Evolutionary conservation across 2,113 vertebrate species (phyloP).

Genomic region (Drymodes brunneopygia): DNA sequence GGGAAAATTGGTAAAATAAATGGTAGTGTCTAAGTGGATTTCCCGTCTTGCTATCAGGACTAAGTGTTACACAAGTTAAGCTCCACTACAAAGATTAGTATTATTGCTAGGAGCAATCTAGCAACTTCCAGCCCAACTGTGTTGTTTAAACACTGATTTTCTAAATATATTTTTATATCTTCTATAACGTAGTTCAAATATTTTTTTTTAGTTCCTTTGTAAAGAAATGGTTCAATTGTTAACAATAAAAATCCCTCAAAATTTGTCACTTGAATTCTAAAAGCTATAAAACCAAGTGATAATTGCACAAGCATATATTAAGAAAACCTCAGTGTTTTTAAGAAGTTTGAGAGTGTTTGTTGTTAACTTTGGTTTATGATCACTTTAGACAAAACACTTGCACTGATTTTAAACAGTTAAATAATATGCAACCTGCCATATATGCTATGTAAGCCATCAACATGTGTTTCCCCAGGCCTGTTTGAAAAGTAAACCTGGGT

Average conservation of each 20-base stretch:
- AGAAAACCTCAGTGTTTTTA: background rate
- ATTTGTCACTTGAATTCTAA: background rate
- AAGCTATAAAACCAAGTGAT: background rate
- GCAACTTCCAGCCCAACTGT: background rate
- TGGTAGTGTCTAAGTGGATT: background rate
- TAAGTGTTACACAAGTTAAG: background rate
- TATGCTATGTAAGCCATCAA: background rate
- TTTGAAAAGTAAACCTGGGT: background rate
- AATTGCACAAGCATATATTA: background rate
- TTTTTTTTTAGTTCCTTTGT: background rate
- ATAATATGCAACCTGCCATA: background rate
- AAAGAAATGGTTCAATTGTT: background rate
- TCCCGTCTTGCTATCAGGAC: background rate
- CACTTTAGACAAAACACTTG: background rate
- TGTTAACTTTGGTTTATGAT: background rate
- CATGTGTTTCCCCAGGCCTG: background rate
- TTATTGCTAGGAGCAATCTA: background rate
- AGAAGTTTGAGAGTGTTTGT: background rate
- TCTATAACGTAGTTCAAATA: background rate
- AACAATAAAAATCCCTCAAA: background rate
- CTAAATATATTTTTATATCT: background rate
- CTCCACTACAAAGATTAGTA: background rate
- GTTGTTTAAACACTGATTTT: background rate
- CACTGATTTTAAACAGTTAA: background rate
- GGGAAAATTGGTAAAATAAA: constrained; percentile 27